Conservation (phyloP, 2,113 vertebrate species). For the Carassius gibelio region DNA sequence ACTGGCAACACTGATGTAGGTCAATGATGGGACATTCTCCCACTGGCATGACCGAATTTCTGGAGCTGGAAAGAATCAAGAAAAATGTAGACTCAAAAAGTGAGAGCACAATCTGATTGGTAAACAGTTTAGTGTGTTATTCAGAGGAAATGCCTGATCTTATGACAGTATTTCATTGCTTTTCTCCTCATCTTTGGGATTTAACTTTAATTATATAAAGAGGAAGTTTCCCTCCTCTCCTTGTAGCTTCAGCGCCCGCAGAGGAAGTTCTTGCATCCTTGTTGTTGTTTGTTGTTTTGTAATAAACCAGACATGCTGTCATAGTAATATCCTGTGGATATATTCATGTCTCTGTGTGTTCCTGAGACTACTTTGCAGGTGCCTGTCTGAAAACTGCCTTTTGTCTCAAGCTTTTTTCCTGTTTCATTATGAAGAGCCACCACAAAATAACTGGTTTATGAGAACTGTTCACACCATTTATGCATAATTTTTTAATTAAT, state of each 20-base stretch:
- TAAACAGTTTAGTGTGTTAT: slow-evolving; percentile 22
- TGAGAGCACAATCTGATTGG: not conserved
- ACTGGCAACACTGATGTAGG: not conserved
- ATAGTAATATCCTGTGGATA: slow-evolving; percentile 46
- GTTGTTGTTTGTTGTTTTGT: slow-evolving; percentile 18
- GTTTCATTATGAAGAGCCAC: not conserved
- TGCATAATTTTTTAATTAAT: not conserved
- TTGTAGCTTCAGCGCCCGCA: not conserved
- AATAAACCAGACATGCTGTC: slow-evolving; percentile 13
- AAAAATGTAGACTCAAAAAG: not conserved
- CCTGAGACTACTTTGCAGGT: slow-evolving; percentile 38
- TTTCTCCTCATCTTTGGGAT: slow-evolving; percentile 1
- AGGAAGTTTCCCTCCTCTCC: not conserved
- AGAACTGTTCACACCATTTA: not conserved
- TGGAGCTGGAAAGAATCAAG: not conserved
- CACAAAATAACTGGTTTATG: not conserved
- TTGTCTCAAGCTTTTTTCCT: not conserved
- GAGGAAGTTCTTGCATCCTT: not conserved
- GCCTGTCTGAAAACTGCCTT: slow-evolving; percentile 11
- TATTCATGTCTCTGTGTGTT: slow-evolving; percentile 42
- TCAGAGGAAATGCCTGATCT: not conserved
- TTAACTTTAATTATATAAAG: slow-evolving; percentile 14
- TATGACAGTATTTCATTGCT: not conserved
- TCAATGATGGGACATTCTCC: slow-evolving; percentile 7
- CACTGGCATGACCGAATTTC: slow-evolving; percentile 5